These are phyloP conservation scores for Scrobipalpa costella DNA, from an alignment of 2,888 invertebrate genomes.

Conservation along the genomic window DNA sequence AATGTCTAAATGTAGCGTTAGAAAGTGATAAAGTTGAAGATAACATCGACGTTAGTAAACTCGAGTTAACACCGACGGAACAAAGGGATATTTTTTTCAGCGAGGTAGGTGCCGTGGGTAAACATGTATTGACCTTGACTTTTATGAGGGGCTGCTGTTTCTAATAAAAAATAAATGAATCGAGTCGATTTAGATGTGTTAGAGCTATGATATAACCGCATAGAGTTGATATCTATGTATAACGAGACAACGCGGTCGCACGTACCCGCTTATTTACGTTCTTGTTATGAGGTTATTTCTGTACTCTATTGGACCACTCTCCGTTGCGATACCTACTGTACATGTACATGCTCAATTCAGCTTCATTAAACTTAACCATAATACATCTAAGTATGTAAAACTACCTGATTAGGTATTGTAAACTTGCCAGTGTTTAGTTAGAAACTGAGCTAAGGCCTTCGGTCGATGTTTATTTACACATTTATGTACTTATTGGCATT, in stretches of 20 bases:
- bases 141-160: conserved; percentile 49
- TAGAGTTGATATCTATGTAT: conserved; percentile 24
- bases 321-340: conserved; percentile 7
- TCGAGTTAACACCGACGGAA: conserved; percentile 81
- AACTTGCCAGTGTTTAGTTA: neutral
- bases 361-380: neutral
- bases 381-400: neutral
- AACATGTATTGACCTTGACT: conserved; percentile 75
- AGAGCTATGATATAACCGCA: conserved; percentile 23
- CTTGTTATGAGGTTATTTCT: conserved; percentile 43
- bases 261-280: conserved; percentile 41
- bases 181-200: conserved; percentile 18
- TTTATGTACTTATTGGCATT: too few relatives aligned
- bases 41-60: conserved; percentile 77
- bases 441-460: neutral
- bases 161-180: conserved; percentile 32
- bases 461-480: too few relatives aligned
- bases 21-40: conserved; percentile 82
- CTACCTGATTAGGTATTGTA: neutral
- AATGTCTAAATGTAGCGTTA: conserved; percentile 87
- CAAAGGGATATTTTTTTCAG: conserved; percentile 84
- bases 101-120: conserved; percentile 78
- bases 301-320: conserved; percentile 34
- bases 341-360: neutral
- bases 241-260: conserved; percentile 39